phyloP scores from a whole-genome alignment of 2,797 vertebrate genomes.

The Scleropages formosus region DNA sequence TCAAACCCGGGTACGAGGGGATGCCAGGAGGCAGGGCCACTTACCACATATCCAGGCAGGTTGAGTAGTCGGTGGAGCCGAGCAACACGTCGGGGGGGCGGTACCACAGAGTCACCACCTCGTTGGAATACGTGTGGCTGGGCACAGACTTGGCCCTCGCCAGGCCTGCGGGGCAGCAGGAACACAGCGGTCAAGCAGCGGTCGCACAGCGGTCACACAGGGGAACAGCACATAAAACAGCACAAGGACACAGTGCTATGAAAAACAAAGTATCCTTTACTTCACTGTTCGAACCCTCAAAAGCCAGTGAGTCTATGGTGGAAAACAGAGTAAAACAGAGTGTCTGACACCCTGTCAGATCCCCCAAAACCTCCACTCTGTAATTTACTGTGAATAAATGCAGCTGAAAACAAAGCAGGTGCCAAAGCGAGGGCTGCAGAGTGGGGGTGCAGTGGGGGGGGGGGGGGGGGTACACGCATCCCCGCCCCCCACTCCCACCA shows the following conservation, averaged over 20 bases:
- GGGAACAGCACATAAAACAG: slow-evolving; percentile 29
- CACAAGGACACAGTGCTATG: background rate
- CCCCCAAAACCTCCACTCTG: slow-evolving; percentile 34
- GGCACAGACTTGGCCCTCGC: slow-evolving; percentile 94
- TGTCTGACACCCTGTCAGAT: too few relatives aligned
- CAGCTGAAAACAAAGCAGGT: slow-evolving; percentile 29
- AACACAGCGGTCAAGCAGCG: too few relatives aligned
- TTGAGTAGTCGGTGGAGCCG: slow-evolving; percentile 96
- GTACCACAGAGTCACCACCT: slow-evolving; percentile 97
- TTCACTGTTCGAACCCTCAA: background rate
- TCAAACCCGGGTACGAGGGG: background rate
- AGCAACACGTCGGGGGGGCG: slow-evolving; percentile 93
- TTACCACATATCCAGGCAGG: slow-evolving; percentile 98
- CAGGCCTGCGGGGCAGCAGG: slow-evolving; percentile 71
- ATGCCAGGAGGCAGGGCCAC: slow-evolving; percentile 42
- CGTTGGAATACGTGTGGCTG: slow-evolving; percentile 96
- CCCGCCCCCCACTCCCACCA: too few relatives aligned
- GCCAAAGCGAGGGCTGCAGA: too few relatives aligned
- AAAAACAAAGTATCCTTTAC: background rate
- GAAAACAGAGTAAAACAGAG: too few relatives aligned
- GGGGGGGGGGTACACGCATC: too few relatives aligned
- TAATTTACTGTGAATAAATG: slow-evolving; percentile 58
- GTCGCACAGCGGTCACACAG: slow-evolving; percentile 33
- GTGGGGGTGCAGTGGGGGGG: too few relatives aligned
- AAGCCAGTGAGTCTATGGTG: too few relatives aligned